Evolutionary conservation across 2,888 invertebrate species (phyloP).

Genomic region (Athalia cordata): DNA sequence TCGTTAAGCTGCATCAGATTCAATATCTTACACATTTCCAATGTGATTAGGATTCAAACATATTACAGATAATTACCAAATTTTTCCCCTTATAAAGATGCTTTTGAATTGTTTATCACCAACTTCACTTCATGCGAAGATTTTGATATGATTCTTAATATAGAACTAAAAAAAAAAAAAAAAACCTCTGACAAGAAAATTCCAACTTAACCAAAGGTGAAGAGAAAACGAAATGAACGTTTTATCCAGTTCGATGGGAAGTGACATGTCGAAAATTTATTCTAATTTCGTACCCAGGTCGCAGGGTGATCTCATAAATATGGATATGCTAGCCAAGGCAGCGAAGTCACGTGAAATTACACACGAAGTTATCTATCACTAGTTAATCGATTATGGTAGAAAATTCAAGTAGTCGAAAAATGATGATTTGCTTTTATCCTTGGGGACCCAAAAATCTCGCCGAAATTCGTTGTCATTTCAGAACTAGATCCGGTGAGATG

Average conservation of each 20-base stretch:
- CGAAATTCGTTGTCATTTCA: no score
- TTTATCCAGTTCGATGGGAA: conserved; percentile 54
- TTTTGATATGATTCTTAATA: background rate
- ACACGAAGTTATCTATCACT: no score
- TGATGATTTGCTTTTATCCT: no score
- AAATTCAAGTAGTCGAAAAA: no score
- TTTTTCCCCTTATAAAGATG: conserved; percentile 69
- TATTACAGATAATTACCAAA: conserved; percentile 2
- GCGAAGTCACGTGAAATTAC: no score
- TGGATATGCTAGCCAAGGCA: conserved; percentile 20
- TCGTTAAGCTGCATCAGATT: conserved; percentile 7
- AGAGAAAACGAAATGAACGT: conserved; percentile 70
- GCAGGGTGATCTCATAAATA: conserved; percentile 57
- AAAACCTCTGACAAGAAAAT: background rate
- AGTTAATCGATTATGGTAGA: no score
- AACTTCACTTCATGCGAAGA: background rate
- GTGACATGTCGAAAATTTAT: conserved; percentile 54
- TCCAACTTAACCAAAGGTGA: background rate
- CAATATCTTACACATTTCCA: background rate
- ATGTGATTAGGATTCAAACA: no score
- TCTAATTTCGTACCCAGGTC: conserved; percentile 55
- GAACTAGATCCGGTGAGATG: no score
- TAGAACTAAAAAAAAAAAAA: no score
- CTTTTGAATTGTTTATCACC: conserved; percentile 56
- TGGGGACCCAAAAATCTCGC: no score